Evolutionary conservation across 2,113 vertebrate genomes (phyloP).

Genomic region (Cephalopterus ornatus): DNA sequence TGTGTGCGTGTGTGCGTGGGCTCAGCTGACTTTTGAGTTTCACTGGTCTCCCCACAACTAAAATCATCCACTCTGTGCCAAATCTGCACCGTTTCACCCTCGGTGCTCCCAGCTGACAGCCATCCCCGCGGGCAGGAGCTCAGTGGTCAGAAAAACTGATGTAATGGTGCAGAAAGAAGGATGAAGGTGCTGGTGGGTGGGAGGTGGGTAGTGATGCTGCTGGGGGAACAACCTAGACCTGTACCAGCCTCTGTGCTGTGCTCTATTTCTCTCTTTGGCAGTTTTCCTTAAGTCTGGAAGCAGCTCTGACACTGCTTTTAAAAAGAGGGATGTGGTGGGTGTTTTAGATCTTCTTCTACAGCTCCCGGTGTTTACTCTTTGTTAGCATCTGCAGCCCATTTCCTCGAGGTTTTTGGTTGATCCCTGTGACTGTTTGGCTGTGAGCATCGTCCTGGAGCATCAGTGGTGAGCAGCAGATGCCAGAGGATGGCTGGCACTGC

Average conservation of each 20-base stretch:
- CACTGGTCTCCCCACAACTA: neutral
- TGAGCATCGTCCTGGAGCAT: neutral
- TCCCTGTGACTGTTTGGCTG: neutral
- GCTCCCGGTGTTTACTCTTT: neutral
- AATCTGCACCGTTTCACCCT: rapidly evolving
- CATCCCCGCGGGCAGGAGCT: neutral
- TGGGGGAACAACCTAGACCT: neutral
- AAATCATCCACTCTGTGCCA: neutral
- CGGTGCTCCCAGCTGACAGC: neutral
- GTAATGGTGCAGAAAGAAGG: neutral
- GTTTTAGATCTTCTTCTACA: neutral
- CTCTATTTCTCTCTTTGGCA: neutral
- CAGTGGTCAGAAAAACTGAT: neutral
- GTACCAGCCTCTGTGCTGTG: neutral
- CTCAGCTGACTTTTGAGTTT: neutral
- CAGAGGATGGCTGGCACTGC: neutral
- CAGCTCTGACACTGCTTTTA: neutral
- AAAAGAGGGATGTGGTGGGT: neutral
- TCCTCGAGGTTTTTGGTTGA: neutral
- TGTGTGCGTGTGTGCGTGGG: neutral
- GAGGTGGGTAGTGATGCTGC: neutral
- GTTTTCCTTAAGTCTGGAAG: neutral
- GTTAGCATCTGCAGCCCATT: neutral
- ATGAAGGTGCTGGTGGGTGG: neutral
- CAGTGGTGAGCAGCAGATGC: neutral